Evolutionary conservation across 2,797 vertebrate species (phyloP).

Genomic region (Hephaestus fuliginosus): DNA sequence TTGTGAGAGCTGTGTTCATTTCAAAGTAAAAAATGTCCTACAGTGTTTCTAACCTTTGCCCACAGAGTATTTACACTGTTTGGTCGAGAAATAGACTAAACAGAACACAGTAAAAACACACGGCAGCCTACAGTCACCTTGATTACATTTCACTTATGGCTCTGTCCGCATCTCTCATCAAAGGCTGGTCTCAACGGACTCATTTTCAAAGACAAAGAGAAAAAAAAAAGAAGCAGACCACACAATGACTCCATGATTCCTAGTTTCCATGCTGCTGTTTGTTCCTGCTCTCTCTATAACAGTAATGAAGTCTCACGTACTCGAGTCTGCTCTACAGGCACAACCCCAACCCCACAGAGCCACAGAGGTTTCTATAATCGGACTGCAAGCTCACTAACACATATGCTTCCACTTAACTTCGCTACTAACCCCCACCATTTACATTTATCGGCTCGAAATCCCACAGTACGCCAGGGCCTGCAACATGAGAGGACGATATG

Average conservation of each 20-base stretch:
- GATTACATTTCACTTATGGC: background rate
- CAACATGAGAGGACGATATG: constrained; percentile 52
- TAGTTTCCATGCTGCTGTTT: constrained; percentile 65
- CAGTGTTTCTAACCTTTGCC: background rate
- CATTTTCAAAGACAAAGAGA: constrained; percentile 52
- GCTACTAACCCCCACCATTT: constrained; percentile 55
- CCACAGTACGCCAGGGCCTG: constrained; percentile 33
- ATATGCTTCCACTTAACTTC: constrained; percentile 76
- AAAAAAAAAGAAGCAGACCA: constrained; percentile 40
- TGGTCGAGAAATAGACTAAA: constrained; percentile 18
- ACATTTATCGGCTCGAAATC: constrained; percentile 65
- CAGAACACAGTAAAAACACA: background rate
- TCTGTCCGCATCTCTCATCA: constrained; percentile 35
- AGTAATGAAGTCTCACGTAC: constrained; percentile 26
- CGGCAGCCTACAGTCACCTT: background rate
- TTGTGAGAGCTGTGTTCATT: background rate
- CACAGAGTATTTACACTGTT: background rate
- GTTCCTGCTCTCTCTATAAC: constrained; percentile 38
- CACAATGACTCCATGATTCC: constrained; percentile 58
- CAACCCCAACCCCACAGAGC: constrained; percentile 52
- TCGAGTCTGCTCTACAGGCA: constrained; percentile 37
- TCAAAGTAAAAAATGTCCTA: background rate
- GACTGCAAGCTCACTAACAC: constrained; percentile 53
- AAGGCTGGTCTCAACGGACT: constrained; percentile 40
- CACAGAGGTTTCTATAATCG: constrained; percentile 63